Base-by-base conservation (phyloP, 1,140 invertebrate species). In the Schlechtendalia chinensis region DNA sequence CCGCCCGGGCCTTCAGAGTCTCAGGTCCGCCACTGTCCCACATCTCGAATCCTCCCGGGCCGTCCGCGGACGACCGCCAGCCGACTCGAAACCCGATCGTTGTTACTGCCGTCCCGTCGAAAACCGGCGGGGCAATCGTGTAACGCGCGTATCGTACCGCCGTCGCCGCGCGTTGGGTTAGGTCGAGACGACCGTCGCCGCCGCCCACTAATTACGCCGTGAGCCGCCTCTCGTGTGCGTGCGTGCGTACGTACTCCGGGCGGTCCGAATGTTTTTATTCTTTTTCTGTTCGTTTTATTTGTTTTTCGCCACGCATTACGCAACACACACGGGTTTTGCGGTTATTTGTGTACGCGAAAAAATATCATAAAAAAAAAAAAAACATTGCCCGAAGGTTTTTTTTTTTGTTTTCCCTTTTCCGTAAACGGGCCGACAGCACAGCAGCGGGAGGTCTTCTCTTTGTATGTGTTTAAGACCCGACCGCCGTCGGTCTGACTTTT, bases 181-280 rank as follows among this genome's bases (percentile, higher is more conserved):
- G n/a, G n/a, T n/a, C n/a, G n/a, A n/a, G n/a, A n/a, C n/a, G 53
- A 54, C 54, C 29, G 32, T 56, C 32, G 56, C 29, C n/a, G 32
- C 72, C 72, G 72, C 72, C 72, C 72, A 56, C 50, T 75, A 75
- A 75, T 75, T 75, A 75, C 72, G 72, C 53, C 72, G 59, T 56
- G 47, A 32, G 65, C 65, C 65, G 65, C 65, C 59, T 27, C 29
- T 2, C n/a, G n/a, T n/a, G n/a, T n/a, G n/a, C n/a, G n/a, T n/a
- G n/a, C n/a, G n/a, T n/a, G n/a, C n/a, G n/a, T n/a, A n/a, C n/a
- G n/a, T n/a, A 24, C 65, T 69, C 65, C 47, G 71, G 71, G 71
- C 71, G 71, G 71, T 74, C 71, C 50, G 71, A 54, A 45, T 45
- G 39, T 45, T 45, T 45, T 45, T 45, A 5, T 45, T 45, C 10